Base-by-base conservation (phyloP, 2,113 vertebrate species). In the Heterochromis multidens region DNA sequence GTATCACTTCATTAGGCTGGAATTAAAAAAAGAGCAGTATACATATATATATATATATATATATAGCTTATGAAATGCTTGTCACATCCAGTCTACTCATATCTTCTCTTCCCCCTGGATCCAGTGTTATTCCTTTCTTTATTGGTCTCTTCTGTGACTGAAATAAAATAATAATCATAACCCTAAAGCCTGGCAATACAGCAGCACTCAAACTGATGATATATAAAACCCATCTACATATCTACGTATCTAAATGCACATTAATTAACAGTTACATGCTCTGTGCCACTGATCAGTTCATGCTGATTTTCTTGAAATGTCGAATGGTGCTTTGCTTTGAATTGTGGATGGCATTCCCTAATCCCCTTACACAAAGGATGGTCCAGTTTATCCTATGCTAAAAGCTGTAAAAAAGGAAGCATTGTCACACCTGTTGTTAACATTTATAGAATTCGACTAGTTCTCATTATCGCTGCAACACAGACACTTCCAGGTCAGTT, bases 101-200 rank as follows among this genome's bases (percentile, higher is more conserved):
- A n/a, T 0, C 6, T 31, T 52, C 10, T 31, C 13, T 54, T 0
- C 23, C 14, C 16, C 16, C 43, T 72, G 25, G 67, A 74, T 74
- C 29, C 27, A 54, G 27, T 0, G 46, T 0, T 54, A 33, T 1
- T 54, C 0, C 0, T 74, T 52, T 52, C 25, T 54, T 74, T 54
- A 74, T 74, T 5, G 19, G 43, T 4, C 43, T 54, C 54, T 74
- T 54, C 17, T 72, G 43, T 72, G 6, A 52, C 25, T 52, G 43
- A 52, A 10, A 52, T 52, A 13, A 72, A 70, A 46, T 70, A 52
- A 27, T 6, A 49, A 72, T 21, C 23, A 72, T 49, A 49, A 3
- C 49, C 25, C 16, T 49, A 13, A 49, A 29, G 67, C 25, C 67
- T 52, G 67, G 19, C 46, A 54, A 31, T 54, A 54, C 27, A 13